Evolutionary conservation across 2,113 vertebrate genomes (phyloP).

Genomic region (Archilochus colubris): DNA sequence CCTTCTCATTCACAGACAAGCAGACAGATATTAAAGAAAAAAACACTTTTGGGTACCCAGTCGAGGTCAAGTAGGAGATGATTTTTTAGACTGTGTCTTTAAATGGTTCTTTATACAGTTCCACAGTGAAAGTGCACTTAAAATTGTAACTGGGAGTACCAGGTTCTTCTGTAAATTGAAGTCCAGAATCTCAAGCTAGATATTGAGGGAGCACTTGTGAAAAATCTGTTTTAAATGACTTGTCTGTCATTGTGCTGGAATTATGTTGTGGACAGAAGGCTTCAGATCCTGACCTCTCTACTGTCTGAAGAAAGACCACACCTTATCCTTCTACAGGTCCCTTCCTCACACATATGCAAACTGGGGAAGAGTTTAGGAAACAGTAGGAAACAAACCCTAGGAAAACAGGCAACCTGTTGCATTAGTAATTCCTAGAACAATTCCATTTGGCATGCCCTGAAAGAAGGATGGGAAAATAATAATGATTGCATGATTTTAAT

Average conservation of each 20-base stretch:
- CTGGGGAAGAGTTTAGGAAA: neutral
- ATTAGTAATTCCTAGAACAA: neutral
- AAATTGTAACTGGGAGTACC: constrained; percentile 4
- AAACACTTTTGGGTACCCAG: constrained; percentile 14
- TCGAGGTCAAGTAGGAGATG: constrained; percentile 48
- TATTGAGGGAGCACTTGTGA: constrained; percentile 34
- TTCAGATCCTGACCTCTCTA: neutral
- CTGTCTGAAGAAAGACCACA: neutral
- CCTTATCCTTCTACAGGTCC: neutral
- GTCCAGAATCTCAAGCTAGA: constrained; percentile 14
- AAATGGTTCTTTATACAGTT: constrained; percentile 34
- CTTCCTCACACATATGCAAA: neutral
- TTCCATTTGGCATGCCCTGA: neutral
- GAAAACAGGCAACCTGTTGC: neutral
- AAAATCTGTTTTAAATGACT: constrained; percentile 42
- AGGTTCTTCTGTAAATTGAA: constrained; percentile 49
- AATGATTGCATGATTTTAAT: neutral
- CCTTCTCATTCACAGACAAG: constrained; percentile 40
- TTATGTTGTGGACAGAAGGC: neutral
- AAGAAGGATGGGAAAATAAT: neutral
- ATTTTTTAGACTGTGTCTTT: constrained; percentile 25
- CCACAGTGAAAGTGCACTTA: constrained; percentile 33
- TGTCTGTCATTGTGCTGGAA: neutral
- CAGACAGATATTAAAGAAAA: constrained; percentile 14
- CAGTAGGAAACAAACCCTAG: neutral